Evolutionary conservation across 1,140 invertebrate genomes (phyloP).

Genomic region (Camponotus pennsylvanicus): DNA sequence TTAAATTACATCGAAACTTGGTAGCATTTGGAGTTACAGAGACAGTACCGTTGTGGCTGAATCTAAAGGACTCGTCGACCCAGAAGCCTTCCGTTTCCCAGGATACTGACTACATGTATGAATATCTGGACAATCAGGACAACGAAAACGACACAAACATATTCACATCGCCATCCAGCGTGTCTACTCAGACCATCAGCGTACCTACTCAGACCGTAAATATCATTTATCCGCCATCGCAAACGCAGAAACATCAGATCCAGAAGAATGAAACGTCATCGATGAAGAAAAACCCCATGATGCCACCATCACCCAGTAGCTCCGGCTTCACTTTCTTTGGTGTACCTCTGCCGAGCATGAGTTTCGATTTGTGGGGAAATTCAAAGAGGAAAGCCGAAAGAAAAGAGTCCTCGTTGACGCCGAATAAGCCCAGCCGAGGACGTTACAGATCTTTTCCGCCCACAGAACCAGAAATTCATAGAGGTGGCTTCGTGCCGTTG

Average conservation of each 20-base stretch:
- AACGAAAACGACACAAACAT: conserved; percentile 82
- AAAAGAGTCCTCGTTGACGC: conserved; percentile 80
- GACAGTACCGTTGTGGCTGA: conserved; percentile 76
- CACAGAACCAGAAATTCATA: conserved; percentile 89
- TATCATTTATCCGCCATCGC: conserved; percentile 4
- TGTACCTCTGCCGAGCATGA: conserved; percentile 91
- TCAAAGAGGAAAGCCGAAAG: conserved; percentile 85
- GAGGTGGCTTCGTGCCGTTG: conserved; percentile 91
- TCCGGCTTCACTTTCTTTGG: conserved; percentile 94
- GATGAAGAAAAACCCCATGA: conserved; percentile 73
- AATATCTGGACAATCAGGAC: conserved; percentile 91
- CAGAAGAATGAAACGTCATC: conserved; percentile 64
- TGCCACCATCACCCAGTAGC: conserved; percentile 82
- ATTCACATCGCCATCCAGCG: neutral
- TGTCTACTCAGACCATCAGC: neutral
- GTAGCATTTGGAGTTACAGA: conserved; percentile 69
- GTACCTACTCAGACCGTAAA: conserved; percentile 45
- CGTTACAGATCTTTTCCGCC: conserved; percentile 83
- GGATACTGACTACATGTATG: conserved; percentile 93
- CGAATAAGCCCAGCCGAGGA: conserved; percentile 78
- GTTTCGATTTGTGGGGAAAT: conserved; percentile 88
- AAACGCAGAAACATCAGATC: conserved; percentile 43
- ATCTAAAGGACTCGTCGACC: conserved; percentile 81
- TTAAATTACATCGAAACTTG: conserved; percentile 34
- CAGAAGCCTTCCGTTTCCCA: conserved; percentile 87